Evolutionary conservation across 2,797 vertebrate species (phyloP).

Genomic region (Myripristis murdjan): DNA sequence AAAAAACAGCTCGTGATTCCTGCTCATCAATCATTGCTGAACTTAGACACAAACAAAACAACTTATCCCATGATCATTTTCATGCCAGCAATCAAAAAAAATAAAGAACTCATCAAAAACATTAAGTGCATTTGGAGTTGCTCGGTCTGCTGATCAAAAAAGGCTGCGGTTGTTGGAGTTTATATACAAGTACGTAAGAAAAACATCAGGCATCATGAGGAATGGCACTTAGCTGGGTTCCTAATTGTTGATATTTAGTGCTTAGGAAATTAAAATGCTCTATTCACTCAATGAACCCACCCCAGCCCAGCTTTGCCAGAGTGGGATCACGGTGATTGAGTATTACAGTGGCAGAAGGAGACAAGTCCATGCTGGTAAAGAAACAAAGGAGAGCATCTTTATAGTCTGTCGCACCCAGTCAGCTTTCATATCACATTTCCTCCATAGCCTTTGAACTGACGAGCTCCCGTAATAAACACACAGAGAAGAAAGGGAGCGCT

Average conservation of each 20-base stretch:
- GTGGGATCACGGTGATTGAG: slow-evolving; percentile 30
- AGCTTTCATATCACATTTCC: slow-evolving; percentile 41
- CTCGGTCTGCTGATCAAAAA: too few relatives aligned
- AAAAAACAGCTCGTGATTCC: neutral
- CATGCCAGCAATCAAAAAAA: neutral
- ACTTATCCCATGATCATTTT: neutral
- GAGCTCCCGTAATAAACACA: slow-evolving; percentile 35
- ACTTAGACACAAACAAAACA: neutral
- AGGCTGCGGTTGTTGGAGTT: too few relatives aligned
- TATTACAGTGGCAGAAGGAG: slow-evolving; percentile 21
- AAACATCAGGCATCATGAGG: neutral
- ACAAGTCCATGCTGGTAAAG: slow-evolving; percentile 12
- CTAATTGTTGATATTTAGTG: slow-evolving; percentile 10
- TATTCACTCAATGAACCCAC: slow-evolving; percentile 25
- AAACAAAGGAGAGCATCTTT: slow-evolving; percentile 43
- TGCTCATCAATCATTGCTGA: neutral
- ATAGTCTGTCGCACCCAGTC: slow-evolving; percentile 35
- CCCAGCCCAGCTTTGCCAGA: slow-evolving; percentile 20
- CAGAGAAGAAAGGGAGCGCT: slow-evolving; percentile 25
- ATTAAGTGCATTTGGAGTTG: neutral
- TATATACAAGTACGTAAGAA: neutral
- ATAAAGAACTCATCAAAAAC: too few relatives aligned
- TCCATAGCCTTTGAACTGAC: slow-evolving; percentile 21
- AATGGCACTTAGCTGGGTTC: neutral
- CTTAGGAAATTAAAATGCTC: slow-evolving; percentile 13